Conservation (phyloP, 2,888 invertebrate genomes). For the Nudaria mundana region DNA sequence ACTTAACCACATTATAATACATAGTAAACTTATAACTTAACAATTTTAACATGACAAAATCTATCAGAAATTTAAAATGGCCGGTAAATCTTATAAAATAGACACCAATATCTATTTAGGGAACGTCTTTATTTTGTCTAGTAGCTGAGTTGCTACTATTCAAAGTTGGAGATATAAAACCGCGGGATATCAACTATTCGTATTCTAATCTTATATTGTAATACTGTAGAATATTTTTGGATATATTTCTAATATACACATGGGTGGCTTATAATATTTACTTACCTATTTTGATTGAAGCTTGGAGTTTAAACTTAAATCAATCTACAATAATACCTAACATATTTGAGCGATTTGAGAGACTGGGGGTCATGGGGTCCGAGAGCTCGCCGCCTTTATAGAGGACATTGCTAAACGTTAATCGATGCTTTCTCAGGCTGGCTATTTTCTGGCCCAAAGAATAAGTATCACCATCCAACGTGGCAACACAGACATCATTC, state of each 20-base stretch:
- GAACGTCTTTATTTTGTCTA: slow-evolving; percentile 26
- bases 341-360: too few relatives aligned
- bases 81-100: slow-evolving; percentile 33
- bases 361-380: too few relatives aligned
- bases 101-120: slow-evolving; percentile 30
- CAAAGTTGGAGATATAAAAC: slow-evolving; percentile 30
- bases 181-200: slow-evolving; percentile 28
- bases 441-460: too few relatives aligned
- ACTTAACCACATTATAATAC: too few relatives aligned
- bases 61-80: slow-evolving; percentile 24
- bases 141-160: slow-evolving; percentile 27
- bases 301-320: too few relatives aligned
- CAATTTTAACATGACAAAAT: slow-evolving; percentile 28
- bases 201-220: slow-evolving; percentile 34
- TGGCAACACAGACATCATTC: too few relatives aligned
- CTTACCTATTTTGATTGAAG: too few relatives aligned
- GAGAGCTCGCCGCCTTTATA: too few relatives aligned
- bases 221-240: slow-evolving; percentile 7
- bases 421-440: too few relatives aligned
- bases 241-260: slow-evolving; percentile 2
- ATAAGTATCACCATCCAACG: too few relatives aligned
- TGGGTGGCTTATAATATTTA: slow-evolving; percentile 16
- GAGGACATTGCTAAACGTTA: too few relatives aligned
- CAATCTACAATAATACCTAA: too few relatives aligned
- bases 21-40: slow-evolving; percentile 24